Evolutionary conservation across 1,140 invertebrate genomes (phyloP).

Genomic region (Amphibalanus amphitrite): DNA sequence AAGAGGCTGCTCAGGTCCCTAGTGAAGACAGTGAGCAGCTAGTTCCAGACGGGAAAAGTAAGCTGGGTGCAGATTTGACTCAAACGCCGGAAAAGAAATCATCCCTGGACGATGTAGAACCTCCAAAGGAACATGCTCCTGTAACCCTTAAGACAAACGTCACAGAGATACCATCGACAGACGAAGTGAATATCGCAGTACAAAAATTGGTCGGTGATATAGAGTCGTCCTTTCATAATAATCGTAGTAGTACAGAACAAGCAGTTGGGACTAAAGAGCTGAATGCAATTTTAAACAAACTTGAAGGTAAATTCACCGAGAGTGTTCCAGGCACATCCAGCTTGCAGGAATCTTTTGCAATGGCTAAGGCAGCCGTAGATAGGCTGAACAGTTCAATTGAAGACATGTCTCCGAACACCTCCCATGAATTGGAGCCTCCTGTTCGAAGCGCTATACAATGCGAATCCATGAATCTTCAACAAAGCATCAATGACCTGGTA

Average conservation of each 20-base stretch:
- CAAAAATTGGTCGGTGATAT: neutral
- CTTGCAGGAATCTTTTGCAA: neutral
- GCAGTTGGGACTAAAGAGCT: neutral
- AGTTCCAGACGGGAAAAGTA: no score
- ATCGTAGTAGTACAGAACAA: neutral
- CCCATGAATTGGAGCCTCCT: neutral
- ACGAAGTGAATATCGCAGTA: neutral
- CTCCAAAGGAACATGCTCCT: no score
- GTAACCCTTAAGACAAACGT: no score
- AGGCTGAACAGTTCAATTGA: neutral
- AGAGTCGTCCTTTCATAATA: neutral
- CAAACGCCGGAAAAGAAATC: no score
- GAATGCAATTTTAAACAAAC: neutral
- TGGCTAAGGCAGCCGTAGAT: neutral
- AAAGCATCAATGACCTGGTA: neutral
- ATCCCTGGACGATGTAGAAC: no score
- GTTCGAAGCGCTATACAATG: neutral
- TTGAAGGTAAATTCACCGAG: neutral
- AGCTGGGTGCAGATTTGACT: no score
- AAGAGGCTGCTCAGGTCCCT: no score
- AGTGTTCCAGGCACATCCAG: neutral
- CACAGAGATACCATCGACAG: no score
- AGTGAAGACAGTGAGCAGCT: no score
- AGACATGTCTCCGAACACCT: no score
- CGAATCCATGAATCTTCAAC: neutral